These are phyloP conservation scores for Calcarius lapponicus DNA, from an alignment of 2,797 vertebrate species.

Conservation along the genomic window DNA sequence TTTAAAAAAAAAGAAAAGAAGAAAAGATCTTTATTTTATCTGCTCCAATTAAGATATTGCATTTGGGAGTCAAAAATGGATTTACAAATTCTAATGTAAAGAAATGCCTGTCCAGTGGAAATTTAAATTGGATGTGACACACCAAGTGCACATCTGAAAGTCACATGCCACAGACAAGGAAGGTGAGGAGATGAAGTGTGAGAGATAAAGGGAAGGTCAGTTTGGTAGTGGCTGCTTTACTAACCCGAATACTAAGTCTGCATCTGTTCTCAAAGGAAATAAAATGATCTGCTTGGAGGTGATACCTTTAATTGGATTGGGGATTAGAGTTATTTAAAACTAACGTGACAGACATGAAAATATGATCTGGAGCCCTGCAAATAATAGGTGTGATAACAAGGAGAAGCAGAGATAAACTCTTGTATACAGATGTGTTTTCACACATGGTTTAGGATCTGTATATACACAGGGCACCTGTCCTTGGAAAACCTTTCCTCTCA, in stretches of 20 bases:
- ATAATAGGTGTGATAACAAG: not conserved
- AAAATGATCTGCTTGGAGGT: conserved; percentile 27
- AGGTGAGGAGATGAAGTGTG: conserved; percentile 32
- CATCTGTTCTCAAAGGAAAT: conserved; percentile 54
- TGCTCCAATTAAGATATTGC: not conserved
- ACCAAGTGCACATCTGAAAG: conserved; percentile 29
- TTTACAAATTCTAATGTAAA: conserved; percentile 41
- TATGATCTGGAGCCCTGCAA: not conserved
- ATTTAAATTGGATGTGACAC: conserved; percentile 36
- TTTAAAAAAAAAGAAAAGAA: rapidly evolving
- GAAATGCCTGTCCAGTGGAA: conserved; percentile 7
- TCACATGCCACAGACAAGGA: conserved; percentile 7
- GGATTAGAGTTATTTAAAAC: conserved; percentile 60
- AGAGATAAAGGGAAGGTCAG: conserved; percentile 69
- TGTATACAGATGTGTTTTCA: not conserved
- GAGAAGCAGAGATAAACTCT: not conserved
- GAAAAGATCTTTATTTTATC: not conserved
- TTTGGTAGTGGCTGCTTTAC: conserved; percentile 30
- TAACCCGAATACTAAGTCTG: conserved; percentile 24
- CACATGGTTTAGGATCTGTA: not conserved
- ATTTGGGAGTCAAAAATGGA: no score
- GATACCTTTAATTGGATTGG: conserved; percentile 52
- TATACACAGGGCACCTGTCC: not conserved
- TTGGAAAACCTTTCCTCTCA: not conserved
- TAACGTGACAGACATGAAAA: not conserved